phyloP scores from a whole-genome alignment of 2,797 vertebrate species.

The Catharus ustulatus region DNA sequence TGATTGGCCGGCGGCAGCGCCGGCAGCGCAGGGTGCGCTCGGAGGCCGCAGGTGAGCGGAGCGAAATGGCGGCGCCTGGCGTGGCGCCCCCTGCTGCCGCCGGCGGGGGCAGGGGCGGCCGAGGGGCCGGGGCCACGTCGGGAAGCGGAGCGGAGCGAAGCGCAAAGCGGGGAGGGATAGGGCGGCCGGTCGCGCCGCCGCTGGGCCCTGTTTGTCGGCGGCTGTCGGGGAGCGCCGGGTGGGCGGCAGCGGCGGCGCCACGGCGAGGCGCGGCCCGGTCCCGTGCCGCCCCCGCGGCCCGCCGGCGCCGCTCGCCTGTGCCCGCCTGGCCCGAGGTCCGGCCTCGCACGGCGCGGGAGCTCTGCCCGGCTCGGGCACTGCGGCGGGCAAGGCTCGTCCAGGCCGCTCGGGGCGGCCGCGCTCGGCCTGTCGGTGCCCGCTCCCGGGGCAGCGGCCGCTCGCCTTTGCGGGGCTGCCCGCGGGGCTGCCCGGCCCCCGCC shows the following conservation, averaged over 20 bases:
- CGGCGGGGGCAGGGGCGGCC: background rate
- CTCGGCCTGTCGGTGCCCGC: background rate
- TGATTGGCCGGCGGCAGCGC: background rate
- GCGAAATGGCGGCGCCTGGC: constrained; percentile 18
- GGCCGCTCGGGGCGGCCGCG: background rate
- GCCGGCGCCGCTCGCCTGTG: background rate
- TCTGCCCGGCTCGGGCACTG: background rate
- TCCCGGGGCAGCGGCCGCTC: background rate
- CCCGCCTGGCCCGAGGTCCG: background rate
- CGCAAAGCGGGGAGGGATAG: background rate
- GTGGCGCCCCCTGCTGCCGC: constrained; percentile 19
- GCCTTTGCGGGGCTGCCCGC: background rate
- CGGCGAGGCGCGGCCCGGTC: background rate
- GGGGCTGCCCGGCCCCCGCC: background rate
- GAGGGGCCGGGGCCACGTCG: background rate
- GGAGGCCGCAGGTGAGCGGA: constrained; percentile 35
- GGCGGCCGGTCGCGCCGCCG: background rate
- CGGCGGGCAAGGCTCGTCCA: background rate
- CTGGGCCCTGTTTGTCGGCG: background rate
- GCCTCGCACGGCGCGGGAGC: too few species aligned
- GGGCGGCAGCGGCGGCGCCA: background rate
- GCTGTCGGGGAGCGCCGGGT: background rate
- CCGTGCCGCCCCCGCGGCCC: background rate
- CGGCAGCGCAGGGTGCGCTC: background rate
- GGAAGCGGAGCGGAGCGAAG: background rate